phyloP scores from a whole-genome alignment of 2,888 invertebrate genomes.

The Anorthoa munda region DNA sequence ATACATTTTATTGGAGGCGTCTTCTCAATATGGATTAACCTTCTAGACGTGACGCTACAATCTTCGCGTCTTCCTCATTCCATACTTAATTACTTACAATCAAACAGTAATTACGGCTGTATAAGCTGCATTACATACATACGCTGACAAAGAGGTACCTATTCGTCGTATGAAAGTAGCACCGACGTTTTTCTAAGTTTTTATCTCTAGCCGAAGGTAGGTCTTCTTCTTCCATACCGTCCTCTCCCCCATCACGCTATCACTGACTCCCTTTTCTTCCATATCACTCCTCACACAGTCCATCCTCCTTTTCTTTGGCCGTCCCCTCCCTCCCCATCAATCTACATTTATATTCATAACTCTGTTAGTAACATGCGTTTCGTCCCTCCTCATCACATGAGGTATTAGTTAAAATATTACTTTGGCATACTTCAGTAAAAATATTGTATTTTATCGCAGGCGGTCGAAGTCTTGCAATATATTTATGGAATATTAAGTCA shows the following conservation, averaged over 20 bases:
- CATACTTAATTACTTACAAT: conserved; percentile 21
- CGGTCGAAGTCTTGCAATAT: conserved; percentile 11
- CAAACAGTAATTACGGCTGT: conserved; percentile 34
- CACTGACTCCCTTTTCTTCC: too few species aligned
- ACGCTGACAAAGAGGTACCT: conserved; percentile 2
- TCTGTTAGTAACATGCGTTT: too few species aligned
- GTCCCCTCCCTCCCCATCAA: too few species aligned
- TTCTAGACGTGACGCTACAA: conserved; percentile 49
- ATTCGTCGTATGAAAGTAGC: neutral
- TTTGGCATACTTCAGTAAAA: neutral
- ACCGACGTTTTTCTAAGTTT: neutral
- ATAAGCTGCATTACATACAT: conserved; percentile 19
- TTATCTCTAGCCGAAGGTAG: neutral
- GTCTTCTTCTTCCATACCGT: too few species aligned
- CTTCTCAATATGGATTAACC: conserved; percentile 60
- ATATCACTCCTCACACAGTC: too few species aligned
- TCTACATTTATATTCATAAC: too few species aligned
- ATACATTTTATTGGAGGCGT: conserved; percentile 47
- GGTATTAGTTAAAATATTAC: neutral
- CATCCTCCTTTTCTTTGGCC: too few species aligned
- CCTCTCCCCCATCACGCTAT: too few species aligned
- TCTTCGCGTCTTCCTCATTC: conserved; percentile 60
- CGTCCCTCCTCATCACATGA: too few species aligned
- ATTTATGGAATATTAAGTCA: conserved; percentile 34
- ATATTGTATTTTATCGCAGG: neutral